Percentiles rank a stretch among this genome's conserved stretches.
phyloP scores from a whole-genome alignment of 1,140 invertebrate genomes.

The Vanessa atalanta region DNA sequence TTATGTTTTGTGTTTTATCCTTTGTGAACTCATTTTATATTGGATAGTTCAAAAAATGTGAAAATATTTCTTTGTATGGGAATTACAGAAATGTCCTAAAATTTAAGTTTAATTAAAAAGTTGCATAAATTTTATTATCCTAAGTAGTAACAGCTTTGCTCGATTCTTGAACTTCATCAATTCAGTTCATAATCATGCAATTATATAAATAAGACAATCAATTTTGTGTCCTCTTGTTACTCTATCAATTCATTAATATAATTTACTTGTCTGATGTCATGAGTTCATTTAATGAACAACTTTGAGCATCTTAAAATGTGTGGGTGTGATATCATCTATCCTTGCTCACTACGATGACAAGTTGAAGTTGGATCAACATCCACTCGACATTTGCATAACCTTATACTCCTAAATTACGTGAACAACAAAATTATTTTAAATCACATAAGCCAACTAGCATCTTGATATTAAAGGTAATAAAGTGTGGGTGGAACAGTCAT shows the following conservation, averaged over 20 bases:
- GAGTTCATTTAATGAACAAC: conserved; percentile 34
- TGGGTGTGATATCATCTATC: conserved; percentile 24
- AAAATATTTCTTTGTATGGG: no score
- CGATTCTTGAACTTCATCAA: neutral
- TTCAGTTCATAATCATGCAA: neutral
- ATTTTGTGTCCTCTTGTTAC: neutral
- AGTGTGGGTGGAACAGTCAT: conserved; percentile 67
- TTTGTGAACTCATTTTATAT: no score
- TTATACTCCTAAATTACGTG: conserved; percentile 24
- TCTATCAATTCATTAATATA: conserved; percentile 21
- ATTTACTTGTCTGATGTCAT: conserved; percentile 31
- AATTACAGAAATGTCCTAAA: no score
- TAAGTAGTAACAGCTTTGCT: neutral
- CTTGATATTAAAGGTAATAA: conserved; percentile 54
- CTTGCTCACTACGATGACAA: conserved; percentile 26
- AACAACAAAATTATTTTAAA: conserved; percentile 36
- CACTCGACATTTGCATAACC: conserved; percentile 11
- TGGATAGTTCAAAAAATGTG: no score
- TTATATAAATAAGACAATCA: neutral
- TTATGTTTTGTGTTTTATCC: no score
- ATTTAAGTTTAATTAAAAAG: no score
- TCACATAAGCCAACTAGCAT: conserved; percentile 34
- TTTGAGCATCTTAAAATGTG: conserved; percentile 30
- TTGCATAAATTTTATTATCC: no score
- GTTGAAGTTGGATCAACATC: conserved; percentile 31